These are phyloP conservation scores for Pheosia tremula DNA, from an alignment of 2,888 invertebrate species.

Conservation along the genomic window DNA sequence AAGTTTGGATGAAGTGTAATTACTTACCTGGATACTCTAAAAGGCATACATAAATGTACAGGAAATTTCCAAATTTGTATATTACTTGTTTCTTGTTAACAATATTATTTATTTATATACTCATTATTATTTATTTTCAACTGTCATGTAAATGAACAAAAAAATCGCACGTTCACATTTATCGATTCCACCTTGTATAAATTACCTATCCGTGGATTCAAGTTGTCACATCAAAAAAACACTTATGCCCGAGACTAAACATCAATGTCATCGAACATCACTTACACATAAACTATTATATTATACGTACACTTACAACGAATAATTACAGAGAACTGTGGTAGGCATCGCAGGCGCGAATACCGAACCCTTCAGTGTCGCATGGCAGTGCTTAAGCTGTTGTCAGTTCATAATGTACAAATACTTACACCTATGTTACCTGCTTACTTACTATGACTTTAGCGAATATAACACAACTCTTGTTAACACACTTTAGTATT, in stretches of 20 bases:
- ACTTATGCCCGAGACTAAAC: constrained; percentile 13
- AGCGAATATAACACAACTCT: constrained; percentile 13
- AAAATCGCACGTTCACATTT: too few species aligned
- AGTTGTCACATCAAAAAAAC: constrained; percentile 29
- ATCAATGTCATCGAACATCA: background rate
- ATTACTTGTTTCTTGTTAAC: too few species aligned
- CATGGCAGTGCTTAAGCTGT: constrained; percentile 53
- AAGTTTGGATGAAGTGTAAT: too few species aligned
- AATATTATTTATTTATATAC: too few species aligned
- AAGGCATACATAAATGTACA: too few species aligned
- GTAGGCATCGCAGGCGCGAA: constrained; percentile 16
- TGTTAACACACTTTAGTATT: too few species aligned
- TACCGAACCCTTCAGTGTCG: constrained; percentile 21
- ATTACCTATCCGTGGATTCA: constrained; percentile 17
- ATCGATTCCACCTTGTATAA: background rate
- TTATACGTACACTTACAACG: background rate
- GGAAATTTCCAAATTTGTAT: too few species aligned
- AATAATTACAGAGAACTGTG: constrained; percentile 10
- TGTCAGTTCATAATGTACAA: constrained; percentile 34
- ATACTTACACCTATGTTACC: constrained; percentile 4
- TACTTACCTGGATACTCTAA: too few species aligned
- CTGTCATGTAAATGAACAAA: too few species aligned
- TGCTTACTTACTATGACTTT: constrained; percentile 15
- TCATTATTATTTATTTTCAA: too few species aligned
- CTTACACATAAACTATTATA: background rate